Percentiles rank a stretch among this genome's conserved stretches.
These are phyloP conservation scores for Thripadectes ignobilis DNA, from an alignment of 2,797 vertebrate genomes.

Conservation along the genomic window DNA sequence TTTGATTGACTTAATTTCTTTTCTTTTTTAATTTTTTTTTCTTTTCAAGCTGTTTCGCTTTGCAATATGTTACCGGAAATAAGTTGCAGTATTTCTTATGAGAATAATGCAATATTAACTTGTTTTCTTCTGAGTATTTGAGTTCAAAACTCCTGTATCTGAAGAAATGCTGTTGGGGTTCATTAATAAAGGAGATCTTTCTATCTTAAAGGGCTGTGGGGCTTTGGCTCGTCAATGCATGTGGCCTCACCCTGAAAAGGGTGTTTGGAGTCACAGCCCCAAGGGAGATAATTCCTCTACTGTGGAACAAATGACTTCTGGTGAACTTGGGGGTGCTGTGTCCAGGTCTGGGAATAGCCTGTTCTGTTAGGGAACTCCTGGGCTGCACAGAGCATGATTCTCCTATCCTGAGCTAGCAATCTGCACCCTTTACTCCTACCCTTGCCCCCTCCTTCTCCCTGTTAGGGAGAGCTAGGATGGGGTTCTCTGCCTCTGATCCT, in stretches of 20 bases:
- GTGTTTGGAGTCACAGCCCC: neutral
- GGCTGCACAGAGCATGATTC: neutral
- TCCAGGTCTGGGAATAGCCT: neutral
- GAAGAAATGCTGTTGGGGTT: conserved; percentile 81
- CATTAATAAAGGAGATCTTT: conserved; percentile 84
- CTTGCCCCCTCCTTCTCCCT: neutral
- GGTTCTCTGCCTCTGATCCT: neutral
- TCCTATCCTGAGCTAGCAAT: neutral
- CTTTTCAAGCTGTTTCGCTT: conserved; percentile 84
- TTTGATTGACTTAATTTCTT: conserved; percentile 79
- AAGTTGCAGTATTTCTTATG: conserved; percentile 77
- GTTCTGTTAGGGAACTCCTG: neutral
- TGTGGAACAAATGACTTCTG: neutral
- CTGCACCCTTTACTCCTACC: neutral
- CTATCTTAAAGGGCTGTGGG: conserved; percentile 74
- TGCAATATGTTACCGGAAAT: conserved; percentile 81
- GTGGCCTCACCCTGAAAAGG: neutral
- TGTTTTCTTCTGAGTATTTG: conserved; percentile 79
- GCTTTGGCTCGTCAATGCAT: neutral
- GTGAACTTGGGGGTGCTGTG: neutral
- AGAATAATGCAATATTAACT: conserved; percentile 82
- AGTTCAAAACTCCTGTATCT: conserved; percentile 83
- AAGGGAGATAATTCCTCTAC: neutral
- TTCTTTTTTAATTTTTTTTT: conserved; percentile 56
- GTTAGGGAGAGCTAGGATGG: conserved; percentile 77